phyloP scores from a whole-genome alignment of 2,888 invertebrate genomes.

The Timema podura region DNA sequence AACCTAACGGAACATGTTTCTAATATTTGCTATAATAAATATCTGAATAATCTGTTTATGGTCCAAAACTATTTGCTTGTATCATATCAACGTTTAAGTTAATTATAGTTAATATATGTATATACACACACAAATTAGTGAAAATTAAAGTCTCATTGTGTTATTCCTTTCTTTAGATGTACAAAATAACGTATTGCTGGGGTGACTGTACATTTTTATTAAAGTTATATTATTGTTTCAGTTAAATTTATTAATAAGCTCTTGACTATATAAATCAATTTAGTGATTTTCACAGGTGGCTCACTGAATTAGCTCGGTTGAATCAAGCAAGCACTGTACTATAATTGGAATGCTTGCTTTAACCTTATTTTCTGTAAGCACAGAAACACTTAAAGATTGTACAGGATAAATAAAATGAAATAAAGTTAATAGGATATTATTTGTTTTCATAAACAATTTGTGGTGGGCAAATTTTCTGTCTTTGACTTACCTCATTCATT shows the following conservation, averaged over 20 bases:
- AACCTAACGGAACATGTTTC: no score
- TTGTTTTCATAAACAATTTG: constrained; percentile 15
- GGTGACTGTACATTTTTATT: constrained; percentile 34
- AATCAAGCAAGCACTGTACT: constrained; percentile 31
- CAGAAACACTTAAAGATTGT: constrained; percentile 32
- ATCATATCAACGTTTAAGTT: constrained; percentile 30
- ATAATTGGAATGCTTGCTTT: constrained; percentile 32
- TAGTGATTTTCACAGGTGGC: constrained; percentile 27
- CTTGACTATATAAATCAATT: constrained; percentile 27
- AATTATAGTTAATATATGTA: constrained; percentile 29
- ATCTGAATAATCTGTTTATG: constrained; percentile 25
- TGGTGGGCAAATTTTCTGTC: no score
- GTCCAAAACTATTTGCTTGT: constrained; percentile 29
- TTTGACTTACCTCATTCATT: no score
- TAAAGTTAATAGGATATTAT: constrained; percentile 31
- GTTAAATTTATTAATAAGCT: constrained; percentile 23
- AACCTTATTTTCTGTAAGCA: constrained; percentile 31
- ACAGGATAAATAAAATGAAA: constrained; percentile 33
- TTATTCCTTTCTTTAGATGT: constrained; percentile 31
- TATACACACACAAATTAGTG: constrained; percentile 27
- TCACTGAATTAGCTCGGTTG: constrained; percentile 25
- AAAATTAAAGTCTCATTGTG: constrained; percentile 29
- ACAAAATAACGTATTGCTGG: constrained; percentile 31
- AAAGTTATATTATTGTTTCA: constrained; percentile 29
- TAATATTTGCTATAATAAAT: no score